Percentiles rank a stretch among this genome's conserved stretches.
Evolutionary conservation across 1,140 invertebrate genomes (phyloP).

Genomic region (Odontomachus brunneus): DNA sequence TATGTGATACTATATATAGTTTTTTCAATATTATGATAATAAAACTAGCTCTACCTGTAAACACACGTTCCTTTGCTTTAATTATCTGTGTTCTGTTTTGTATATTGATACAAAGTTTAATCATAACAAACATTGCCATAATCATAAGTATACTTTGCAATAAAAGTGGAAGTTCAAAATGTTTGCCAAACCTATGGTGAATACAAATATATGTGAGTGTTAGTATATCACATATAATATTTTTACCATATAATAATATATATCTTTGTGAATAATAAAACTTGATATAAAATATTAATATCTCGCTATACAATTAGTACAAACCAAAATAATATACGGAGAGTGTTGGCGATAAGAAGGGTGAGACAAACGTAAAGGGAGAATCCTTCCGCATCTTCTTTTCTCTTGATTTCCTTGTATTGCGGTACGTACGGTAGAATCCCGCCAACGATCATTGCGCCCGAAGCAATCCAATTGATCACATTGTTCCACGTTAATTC

Average conservation of each 20-base stretch:
- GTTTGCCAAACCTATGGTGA: slow-evolving; percentile 97
- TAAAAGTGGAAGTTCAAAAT: slow-evolving; percentile 97
- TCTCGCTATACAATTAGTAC: slow-evolving; percentile 75
- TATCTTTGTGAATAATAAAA: not conserved
- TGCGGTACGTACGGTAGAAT: slow-evolving; percentile 95
- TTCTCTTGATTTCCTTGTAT: slow-evolving; percentile 95
- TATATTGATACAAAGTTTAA: slow-evolving; percentile 96
- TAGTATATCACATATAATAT: not conserved
- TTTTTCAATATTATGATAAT: not conserved
- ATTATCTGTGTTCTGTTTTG: slow-evolving; percentile 93
- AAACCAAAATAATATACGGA: slow-evolving; percentile 99
- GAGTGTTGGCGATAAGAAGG: slow-evolving; percentile 97
- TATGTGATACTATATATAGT: slow-evolving; percentile 15
- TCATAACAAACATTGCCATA: slow-evolving; percentile 97
- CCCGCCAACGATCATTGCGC: slow-evolving; percentile 97
- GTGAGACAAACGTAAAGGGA: slow-evolving; percentile 98
- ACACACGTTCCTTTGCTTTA: slow-evolving; percentile 91
- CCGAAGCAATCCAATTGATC: slow-evolving; percentile 89
- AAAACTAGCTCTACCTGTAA: slow-evolving; percentile 90
- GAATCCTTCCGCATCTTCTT: slow-evolving; percentile 97
- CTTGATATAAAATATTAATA: not conserved
- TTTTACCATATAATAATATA: not conserved
- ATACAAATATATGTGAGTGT: slow-evolving; percentile 2
- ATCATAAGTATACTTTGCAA: slow-evolving; percentile 99
- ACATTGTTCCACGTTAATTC: slow-evolving; percentile 87